Evolutionary conservation across 2,797 vertebrate species (phyloP), one percentile per base, ranked within the genome.

Genomic region (Sebastiscus albofasciatus): DNA sequence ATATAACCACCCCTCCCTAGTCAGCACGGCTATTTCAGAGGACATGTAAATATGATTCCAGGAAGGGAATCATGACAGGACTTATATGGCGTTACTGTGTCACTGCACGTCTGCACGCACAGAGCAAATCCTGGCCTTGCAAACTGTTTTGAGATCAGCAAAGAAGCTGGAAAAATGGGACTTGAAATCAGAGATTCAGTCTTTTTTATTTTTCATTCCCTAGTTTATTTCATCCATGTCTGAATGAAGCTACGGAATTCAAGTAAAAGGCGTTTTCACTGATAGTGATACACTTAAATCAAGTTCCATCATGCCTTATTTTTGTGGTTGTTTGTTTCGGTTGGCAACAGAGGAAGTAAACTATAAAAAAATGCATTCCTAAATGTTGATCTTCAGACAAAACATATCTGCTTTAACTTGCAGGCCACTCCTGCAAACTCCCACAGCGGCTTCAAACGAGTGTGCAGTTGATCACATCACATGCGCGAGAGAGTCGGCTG

Each of bases 21-120:
- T 92, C 75, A 88, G 83, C 78, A 59, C 1, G 1, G 55, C 83
- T 93, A 88, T 90, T 92, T 92, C 69, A 60, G 80, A 83, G 20
- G 6, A 54, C 22, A 8, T 82, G 72, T 85, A 75, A 87, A 91
- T 71, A 13, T 59, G 71, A 84, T 60, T 72, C 71, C 62, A 31
- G 68, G 16, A 33, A 3, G 14, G 12, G 27, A 8, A 14, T 70
- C 46, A 14, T 66, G 22, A 26, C 60, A 12, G n/a, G 34, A 18
- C 77, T 81, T 68, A 18, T 34, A 62, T 73, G 55, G 75, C 27
- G 11, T 11, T 11, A 6, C 46, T 31, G 36, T 55, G 66, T 74
- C 72, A 36, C 64, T 54, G 5, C 60, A 67, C 49, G 34, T 22
- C 31, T 54, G 59, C 39, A 69, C 22, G 42, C 24, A 31, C 26